Conservation (phyloP, 2,113 vertebrate species). For the Oenanthe melanoleuca region DNA sequence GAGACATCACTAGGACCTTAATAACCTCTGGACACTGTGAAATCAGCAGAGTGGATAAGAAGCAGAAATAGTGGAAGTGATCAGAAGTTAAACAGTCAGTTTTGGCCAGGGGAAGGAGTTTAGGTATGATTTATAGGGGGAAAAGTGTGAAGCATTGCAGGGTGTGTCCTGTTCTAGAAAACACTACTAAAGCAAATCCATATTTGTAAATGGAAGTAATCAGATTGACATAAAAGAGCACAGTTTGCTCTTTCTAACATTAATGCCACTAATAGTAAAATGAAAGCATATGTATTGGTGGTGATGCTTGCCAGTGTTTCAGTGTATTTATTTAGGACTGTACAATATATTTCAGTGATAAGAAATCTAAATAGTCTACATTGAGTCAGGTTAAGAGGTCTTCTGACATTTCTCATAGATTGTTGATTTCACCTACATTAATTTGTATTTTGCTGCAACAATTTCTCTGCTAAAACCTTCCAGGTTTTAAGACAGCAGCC, state of each 20-base stretch:
- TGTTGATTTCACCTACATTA: constrained; percentile 3
- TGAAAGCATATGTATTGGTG: not conserved
- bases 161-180: constrained; percentile 7
- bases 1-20: not conserved
- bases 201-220: constrained; percentile 32
- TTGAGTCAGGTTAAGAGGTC: not conserved
- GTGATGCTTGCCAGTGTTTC: not conserved
- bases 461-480: not conserved
- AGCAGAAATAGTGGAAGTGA: not conserved
- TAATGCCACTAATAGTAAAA: not conserved
- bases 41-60: not conserved
- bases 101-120: not conserved
- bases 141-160: not conserved
- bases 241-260: not conserved
- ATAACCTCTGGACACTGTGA: not conserved
- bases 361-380: not conserved
- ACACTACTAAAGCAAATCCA: not conserved
- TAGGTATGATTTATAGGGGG: not conserved
- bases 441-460: not conserved
- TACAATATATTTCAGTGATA: not conserved
- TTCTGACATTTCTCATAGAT: not conserved
- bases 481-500: not conserved
- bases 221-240: not conserved
- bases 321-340: not conserved
- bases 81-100: not conserved